Conservation (phyloP, 2,888 invertebrate genomes). For the Disparrhopalites patrizii region DNA sequence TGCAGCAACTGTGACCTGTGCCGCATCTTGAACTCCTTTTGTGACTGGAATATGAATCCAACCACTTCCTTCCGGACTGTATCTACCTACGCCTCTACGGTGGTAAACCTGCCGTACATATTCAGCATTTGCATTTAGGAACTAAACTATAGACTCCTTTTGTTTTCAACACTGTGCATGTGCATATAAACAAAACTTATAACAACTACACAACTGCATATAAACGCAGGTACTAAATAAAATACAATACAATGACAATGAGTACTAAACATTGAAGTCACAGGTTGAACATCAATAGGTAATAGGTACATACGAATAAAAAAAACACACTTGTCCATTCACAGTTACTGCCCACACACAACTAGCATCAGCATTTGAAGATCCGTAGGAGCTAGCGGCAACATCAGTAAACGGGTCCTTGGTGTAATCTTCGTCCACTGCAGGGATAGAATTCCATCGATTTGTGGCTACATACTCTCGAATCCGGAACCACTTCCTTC, state of each 20-base stretch:
- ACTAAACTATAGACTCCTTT: not conserved
- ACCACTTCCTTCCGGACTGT: slow-evolving; percentile 73
- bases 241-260: not conserved
- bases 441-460: slow-evolving; percentile 87
- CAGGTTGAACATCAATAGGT: not conserved
- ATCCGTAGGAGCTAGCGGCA: slow-evolving; percentile 75
- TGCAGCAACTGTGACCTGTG: slow-evolving; percentile 79
- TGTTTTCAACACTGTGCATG: not conserved
- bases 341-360: slow-evolving; percentile 92
- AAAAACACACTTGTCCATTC: slow-evolving; percentile 66
- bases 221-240: not conserved
- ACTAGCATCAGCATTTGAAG: slow-evolving; percentile 68
- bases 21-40: slow-evolving; percentile 69
- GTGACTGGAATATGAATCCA: slow-evolving; percentile 78
- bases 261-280: not conserved
- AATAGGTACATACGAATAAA: no score
- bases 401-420: slow-evolving; percentile 87
- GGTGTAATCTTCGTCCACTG: slow-evolving; percentile 82
- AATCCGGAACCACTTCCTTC: slow-evolving; percentile 79
- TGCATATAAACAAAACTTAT: not conserved
- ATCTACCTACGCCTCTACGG: slow-evolving; percentile 72
- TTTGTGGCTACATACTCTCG: slow-evolving; percentile 83
- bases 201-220: not conserved
- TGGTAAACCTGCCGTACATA: slow-evolving; percentile 68
- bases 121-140: not conserved